Evolutionary conservation across 2,113 vertebrate species (phyloP), one percentile per base, ranked within the genome.

Genomic region (Jaculus jaculus): DNA sequence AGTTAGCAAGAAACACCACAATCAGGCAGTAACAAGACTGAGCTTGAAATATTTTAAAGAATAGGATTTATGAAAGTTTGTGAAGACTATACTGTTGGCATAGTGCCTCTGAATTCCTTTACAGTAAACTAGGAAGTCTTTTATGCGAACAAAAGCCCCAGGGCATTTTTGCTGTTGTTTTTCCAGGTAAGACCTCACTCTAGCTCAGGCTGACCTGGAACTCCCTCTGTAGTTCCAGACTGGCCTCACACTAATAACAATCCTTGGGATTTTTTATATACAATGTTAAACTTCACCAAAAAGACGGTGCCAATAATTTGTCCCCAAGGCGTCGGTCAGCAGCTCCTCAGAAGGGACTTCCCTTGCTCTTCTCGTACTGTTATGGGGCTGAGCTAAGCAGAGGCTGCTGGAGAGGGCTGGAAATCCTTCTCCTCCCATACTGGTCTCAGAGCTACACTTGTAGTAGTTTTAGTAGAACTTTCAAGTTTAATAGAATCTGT

Each of bases 11-110:
- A 21, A 28, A 18, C 9, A 4, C 73, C 13, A 3, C 1, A 17
- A 37, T 30, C 68, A 54, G 81, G 30, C 28, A 37, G 80, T 26
- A 34, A 13, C 0, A 58, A 42, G 30, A 80, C 23, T 16, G 18
- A 26, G 39, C 54, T 77, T 5, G 0, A 47, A 37, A 17, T 1
- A 21, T 4, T 58, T 8, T 23, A 23, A 63, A 73, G 39, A 84
- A n/a, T 7, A 34, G 66, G 79, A 42, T 13, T 11, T 0, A 6
- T 4, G 73, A 65, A 30, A 15, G 13, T 7, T 12, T 3, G 2
- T 0, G 58, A 51, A 26, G 68, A 54, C 32, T 17, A 1, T 0
- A 0, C 0, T 2, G 9, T 1, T 5, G 82, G 78, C 39, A n/a
- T 4, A 3, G 39, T 0, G 7, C 54, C 63, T 79, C 24, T 61